Base-by-base conservation (phyloP, 2,113 vertebrate species). In the Corvus moneduloides region DNA sequence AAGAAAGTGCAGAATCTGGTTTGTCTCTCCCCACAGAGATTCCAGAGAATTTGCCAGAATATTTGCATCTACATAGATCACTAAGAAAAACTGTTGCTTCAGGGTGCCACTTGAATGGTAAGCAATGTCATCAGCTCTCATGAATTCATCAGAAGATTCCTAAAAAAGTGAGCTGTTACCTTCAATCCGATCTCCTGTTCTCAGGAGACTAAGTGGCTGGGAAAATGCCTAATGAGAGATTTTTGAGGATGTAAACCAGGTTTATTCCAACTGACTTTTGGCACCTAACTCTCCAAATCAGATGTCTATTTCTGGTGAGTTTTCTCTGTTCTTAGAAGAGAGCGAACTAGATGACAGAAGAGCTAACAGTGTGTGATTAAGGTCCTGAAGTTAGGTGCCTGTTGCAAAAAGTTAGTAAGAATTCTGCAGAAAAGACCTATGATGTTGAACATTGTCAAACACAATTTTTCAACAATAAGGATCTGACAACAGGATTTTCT, bases 31-130 rank as follows among this genome's bases (percentile, higher is more conserved):
- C 23, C 33, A 66, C 54, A 87, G 37, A 90, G 49, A 73, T 86
- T 86, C 67, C 79, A 91, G 64, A 68, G 62, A 85, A 85, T 54
- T 90, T 85, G 59, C 87, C 78, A 94, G 87, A 85, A 82, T 67
- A 91, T 90, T 93, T 95, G 74, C 63, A 90, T 90, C 63, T 76
- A 52, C 33, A 35, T 88, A 93, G 87, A 94, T 78, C 80, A 72
- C 41, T 84, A 76, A 75, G 54, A 76, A 78, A 13, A 87, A 78
- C 64, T n/a, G 18, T 77, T 84, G 63, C 59, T 94, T 69, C 81
- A 89, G 94, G 79, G 79, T 95, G 78, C 33, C 66, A 51, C 32
- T 79, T 26, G 4, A 80, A 83, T 37, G 24, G 15, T 59, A 85
- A 89, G 41, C 54, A 80, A 68, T 37, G 27, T 21, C 46, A 76